Evolutionary conservation across 1,140 invertebrate genomes (phyloP).

Genomic region (Drosophila mojavensis): DNA sequence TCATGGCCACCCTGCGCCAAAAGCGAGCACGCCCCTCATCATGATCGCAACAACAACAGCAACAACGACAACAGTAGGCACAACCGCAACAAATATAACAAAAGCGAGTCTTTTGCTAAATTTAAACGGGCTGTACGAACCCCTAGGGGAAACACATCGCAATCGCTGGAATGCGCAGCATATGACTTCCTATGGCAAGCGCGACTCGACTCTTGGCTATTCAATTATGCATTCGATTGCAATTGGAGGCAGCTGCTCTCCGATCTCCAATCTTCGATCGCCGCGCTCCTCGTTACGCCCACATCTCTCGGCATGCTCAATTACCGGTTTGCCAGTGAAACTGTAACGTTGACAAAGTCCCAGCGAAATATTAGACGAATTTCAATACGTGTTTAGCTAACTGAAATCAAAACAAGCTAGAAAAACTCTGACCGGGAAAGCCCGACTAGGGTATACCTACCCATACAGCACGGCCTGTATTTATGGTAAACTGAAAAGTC

Average conservation of each 20-base stretch:
- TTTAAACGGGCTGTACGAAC: conserved; percentile 42
- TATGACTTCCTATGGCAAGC: conserved; percentile 3
- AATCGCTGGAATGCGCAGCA: conserved; percentile 30
- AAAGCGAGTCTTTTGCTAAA: conserved; percentile 37
- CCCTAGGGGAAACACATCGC: conserved; percentile 7
- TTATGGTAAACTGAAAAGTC: no score
- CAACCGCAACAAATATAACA: conserved; percentile 13
- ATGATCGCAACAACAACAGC: conserved; percentile 2
- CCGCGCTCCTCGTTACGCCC: conserved; percentile 8
- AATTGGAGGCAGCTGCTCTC: conserved; percentile 23
- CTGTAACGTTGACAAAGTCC: conserved; percentile 32
- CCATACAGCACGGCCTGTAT: no score
- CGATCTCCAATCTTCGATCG: neutral
- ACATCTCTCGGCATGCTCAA: conserved; percentile 7
- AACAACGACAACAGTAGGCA: neutral
- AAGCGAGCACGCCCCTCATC: conserved; percentile 24
- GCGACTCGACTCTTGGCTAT: conserved; percentile 13
- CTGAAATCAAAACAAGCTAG: conserved; percentile 37
- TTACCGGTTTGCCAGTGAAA: conserved; percentile 49
- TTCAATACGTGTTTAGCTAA: conserved; percentile 58
- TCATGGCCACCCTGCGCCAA: conserved; percentile 37
- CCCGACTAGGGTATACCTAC: no score
- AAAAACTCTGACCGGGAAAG: conserved; percentile 7
- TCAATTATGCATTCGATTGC: conserved; percentile 35
- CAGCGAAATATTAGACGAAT: conserved; percentile 39